Conservation (phyloP, 1,140 invertebrate species). For the Anastatus disparis region DNA sequence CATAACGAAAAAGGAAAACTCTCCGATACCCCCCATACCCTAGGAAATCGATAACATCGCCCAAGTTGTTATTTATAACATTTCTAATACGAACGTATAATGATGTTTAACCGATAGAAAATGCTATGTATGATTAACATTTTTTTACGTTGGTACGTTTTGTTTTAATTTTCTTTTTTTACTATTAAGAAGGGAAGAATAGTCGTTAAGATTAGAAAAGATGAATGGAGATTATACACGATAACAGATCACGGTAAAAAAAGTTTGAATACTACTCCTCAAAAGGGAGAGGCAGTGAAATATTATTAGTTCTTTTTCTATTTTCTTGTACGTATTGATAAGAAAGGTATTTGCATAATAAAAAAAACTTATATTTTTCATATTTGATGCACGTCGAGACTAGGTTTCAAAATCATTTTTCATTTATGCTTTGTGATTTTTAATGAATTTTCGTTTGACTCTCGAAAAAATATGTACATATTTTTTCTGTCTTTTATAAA, state of each 20-base stretch:
- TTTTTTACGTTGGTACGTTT: too few relatives aligned
- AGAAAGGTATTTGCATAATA: constrained; percentile 25
- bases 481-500: too few relatives aligned
- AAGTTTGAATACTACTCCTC: not conserved
- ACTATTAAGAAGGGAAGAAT: too few relatives aligned
- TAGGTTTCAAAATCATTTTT: not conserved
- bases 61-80: too few relatives aligned
- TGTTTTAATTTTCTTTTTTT: not conserved
- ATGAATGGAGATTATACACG: constrained; percentile 14
- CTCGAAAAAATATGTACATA: too few relatives aligned
- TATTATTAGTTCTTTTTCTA: constrained; percentile 18
- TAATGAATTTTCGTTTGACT: too few relatives aligned
- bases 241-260: not conserved
- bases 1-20: not conserved
- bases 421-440: too few relatives aligned
- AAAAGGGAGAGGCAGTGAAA: not conserved
- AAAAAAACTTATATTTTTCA: constrained; percentile 2
- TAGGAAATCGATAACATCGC: too few relatives aligned
- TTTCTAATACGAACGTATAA: too few relatives aligned
- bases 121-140: too few relatives aligned
- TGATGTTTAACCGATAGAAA: too few relatives aligned
- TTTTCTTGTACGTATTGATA: constrained; percentile 5
- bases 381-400: not conserved
- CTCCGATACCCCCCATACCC: too few relatives aligned
- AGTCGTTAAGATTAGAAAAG: constrained; percentile 11